Percentiles rank a stretch among this genome's conserved stretches.
These are phyloP conservation scores for Crocodylus rhombifer DNA, from an alignment of 2,797 vertebrate species.

Conservation along the genomic window DNA sequence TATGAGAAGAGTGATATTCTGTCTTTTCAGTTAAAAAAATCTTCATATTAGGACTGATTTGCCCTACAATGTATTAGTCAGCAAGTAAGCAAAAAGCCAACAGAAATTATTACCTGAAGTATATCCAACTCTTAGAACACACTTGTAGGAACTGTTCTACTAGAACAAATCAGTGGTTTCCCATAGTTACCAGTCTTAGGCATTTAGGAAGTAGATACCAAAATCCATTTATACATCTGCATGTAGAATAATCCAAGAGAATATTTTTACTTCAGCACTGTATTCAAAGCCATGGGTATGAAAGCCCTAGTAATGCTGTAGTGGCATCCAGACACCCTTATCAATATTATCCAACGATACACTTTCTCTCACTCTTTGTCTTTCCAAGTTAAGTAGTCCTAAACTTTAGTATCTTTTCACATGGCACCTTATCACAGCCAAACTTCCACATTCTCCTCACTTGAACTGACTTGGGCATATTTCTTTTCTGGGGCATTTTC, in stretches of 20 bases:
- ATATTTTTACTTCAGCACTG: background rate
- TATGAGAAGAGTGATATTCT: background rate
- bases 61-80: background rate
- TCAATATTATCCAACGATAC: background rate
- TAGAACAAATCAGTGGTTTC: background rate
- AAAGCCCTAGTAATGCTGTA: background rate
- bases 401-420: background rate
- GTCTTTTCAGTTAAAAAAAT: background rate
- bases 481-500: background rate
- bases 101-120: background rate
- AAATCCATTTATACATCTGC: background rate
- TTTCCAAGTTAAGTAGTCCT: background rate
- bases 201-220: background rate
- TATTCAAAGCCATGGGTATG: background rate
- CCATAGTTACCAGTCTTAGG: background rate
- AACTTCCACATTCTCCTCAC: background rate
- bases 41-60: background rate
- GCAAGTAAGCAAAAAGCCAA: background rate
- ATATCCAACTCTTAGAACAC: background rate
- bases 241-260: background rate
- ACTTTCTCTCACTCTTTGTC: background rate
- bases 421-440: fast-evolving
- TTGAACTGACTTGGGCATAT: background rate
- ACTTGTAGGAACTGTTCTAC: background rate
- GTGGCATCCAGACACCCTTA: too few species aligned